phyloP scores from a whole-genome alignment of 2,113 vertebrate species.

The Archilochus colubris region DNA sequence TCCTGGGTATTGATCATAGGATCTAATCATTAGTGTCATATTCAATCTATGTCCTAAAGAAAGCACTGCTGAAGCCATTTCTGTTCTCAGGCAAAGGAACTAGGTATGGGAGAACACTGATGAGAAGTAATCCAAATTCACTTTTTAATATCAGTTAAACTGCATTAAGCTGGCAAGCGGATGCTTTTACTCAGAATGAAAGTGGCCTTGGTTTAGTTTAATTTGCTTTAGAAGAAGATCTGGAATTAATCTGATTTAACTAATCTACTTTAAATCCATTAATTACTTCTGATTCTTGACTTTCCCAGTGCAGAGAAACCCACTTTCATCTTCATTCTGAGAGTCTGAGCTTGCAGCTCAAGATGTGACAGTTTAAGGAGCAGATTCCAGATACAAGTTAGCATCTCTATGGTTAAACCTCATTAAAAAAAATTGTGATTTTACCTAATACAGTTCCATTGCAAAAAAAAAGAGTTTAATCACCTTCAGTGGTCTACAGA shows the following conservation, averaged over 20 bases:
- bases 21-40: not conserved
- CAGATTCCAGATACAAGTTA: not conserved
- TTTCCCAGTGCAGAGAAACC: not conserved
- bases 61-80: not conserved
- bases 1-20: not conserved
- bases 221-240: slow-evolving; percentile 52
- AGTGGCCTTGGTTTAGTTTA: slow-evolving; percentile 35
- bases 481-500: not conserved
- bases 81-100: not conserved
- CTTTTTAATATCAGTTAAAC: slow-evolving; percentile 53
- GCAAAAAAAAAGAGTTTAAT: not conserved
- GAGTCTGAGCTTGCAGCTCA: not conserved
- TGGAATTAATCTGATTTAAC: slow-evolving; percentile 58
- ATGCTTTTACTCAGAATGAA: slow-evolving; percentile 29
- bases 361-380: not conserved
- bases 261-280: slow-evolving; percentile 33
- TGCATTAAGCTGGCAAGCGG: slow-evolving; percentile 22
- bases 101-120: not conserved
- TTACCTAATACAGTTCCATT: not conserved
- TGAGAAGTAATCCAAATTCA: slow-evolving; percentile 14
- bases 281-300: slow-evolving; percentile 32
- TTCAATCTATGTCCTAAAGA: not conserved
- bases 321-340: not conserved
- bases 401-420: not conserved
- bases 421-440: not conserved